A percentile compares a stretch with the other conserved stretches of the same genome.
Conservation (phyloP, 2,113 vertebrate species). For the Fulmarus glacialis region DNA sequence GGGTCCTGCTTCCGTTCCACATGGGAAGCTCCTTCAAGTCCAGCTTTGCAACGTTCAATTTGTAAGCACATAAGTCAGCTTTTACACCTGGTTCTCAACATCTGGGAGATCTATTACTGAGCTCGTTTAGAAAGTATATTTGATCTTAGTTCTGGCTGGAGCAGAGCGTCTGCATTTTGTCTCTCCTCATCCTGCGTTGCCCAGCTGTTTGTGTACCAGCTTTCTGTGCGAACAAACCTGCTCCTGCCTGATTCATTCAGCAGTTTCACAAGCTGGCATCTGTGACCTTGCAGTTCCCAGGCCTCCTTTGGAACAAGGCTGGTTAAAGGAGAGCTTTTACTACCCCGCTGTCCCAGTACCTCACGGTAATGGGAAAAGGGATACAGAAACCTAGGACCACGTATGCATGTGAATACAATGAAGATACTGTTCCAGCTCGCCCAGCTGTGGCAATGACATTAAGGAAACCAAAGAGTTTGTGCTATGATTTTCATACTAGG, state of each 20-base stretch:
- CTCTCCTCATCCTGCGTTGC: not conserved
- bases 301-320: not conserved
- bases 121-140: not conserved
- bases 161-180: not conserved
- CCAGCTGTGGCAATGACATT: not conserved
- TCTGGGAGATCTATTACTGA: not conserved
- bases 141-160: not conserved
- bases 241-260: not conserved
- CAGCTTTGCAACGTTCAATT: not conserved
- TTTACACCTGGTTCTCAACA: not conserved
- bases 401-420: slow-evolving; percentile 16
- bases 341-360: not conserved
- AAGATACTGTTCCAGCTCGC: slow-evolving; percentile 1
- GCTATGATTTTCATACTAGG: not conserved
- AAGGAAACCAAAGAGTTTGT: not conserved
- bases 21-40: not conserved
- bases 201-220: not conserved
- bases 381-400: not conserved
- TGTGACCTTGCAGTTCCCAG: slow-evolving; percentile 22
- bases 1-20: not conserved
- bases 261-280: not conserved
- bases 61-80: not conserved
- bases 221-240: not conserved
- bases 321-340: slow-evolving; percentile 6
- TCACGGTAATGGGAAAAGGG: slow-evolving; percentile 5